These are phyloP conservation scores for Psilopsiagon aymara DNA, from an alignment of 2,113 vertebrate species.

Conservation along the genomic window DNA sequence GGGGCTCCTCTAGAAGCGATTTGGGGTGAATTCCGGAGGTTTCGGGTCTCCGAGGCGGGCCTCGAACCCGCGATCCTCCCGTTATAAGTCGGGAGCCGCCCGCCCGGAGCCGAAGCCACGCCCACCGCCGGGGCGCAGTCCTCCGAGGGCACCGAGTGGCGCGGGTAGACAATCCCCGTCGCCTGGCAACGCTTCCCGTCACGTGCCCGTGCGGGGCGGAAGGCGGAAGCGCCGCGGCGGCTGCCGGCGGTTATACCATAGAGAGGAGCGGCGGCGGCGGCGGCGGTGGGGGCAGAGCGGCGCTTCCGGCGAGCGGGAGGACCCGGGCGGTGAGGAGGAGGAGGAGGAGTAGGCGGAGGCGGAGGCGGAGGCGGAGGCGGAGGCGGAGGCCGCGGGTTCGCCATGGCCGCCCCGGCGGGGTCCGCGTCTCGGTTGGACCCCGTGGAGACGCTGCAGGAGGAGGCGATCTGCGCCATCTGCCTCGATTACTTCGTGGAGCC, in stretches of 20 bases:
- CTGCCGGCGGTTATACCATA: neutral
- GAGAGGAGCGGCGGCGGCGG: no score
- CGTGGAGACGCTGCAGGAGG: slow-evolving; percentile 79
- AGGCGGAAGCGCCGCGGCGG: neutral
- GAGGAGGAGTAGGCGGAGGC: no score
- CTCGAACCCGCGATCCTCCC: rapidly evolving
- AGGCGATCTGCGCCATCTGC: slow-evolving; percentile 81
- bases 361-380: no score
- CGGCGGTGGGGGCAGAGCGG: no score
- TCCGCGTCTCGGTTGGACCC: slow-evolving; percentile 75
- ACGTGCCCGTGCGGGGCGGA: neutral
- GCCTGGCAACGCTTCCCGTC: neutral
- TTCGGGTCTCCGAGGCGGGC: neutral
- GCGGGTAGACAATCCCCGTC: neutral
- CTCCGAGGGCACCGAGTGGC: neutral
- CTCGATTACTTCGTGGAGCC: slow-evolving; percentile 78
- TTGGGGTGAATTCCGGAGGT: neutral
- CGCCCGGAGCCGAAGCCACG: neutral
- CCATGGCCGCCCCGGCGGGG: slow-evolving; percentile 16
- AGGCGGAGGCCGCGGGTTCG: neutral
- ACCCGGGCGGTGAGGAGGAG: neutral
- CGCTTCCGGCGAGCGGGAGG: neutral
- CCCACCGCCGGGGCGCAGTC: neutral
- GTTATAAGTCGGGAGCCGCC: neutral
- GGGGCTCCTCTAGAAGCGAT: neutral